phyloP scores from a whole-genome alignment of 2,797 vertebrate species.

The Microctenopoma steveboyesi region DNA sequence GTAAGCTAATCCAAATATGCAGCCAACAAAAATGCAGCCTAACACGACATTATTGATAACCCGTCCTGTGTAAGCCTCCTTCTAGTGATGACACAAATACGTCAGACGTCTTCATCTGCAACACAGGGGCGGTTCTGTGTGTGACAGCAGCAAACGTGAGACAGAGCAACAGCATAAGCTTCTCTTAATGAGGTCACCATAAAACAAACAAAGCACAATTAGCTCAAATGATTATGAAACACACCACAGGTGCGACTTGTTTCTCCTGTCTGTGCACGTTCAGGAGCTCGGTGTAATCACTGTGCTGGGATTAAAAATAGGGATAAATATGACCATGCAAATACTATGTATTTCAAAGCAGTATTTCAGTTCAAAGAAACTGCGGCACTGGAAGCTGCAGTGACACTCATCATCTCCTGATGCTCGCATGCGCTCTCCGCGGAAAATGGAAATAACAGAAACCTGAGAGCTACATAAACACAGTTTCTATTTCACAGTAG shows the following conservation, averaged over 20 bases:
- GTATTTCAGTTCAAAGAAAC: background rate
- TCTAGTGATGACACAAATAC: constrained; percentile 37
- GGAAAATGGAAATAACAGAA: background rate
- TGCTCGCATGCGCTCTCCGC: too few species aligned
- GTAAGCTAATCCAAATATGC: too few species aligned
- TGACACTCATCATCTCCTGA: too few species aligned
- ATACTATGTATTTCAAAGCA: too few species aligned
- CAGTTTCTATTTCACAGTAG: too few species aligned
- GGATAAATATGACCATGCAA: background rate
- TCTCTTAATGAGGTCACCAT: background rate
- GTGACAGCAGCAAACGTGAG: background rate
- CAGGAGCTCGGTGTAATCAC: background rate
- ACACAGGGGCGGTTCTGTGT: constrained; percentile 56
- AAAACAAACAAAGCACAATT: background rate
- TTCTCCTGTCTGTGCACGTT: constrained; percentile 2
- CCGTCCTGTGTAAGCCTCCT: constrained; percentile 7
- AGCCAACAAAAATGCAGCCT: too few species aligned
- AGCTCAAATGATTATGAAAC: background rate
- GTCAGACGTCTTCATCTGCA: constrained; percentile 20
- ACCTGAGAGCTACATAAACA: too few species aligned
- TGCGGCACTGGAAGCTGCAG: background rate
- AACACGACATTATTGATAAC: background rate
- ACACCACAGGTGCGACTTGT: background rate
- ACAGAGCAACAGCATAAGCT: background rate
- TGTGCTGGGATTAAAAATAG: background rate